Percentiles rank a stretch among this genome's conserved stretches.
These are phyloP conservation scores for Anser cygnoides DNA, from an alignment of 2,113 vertebrate species.

Conservation along the genomic window DNA sequence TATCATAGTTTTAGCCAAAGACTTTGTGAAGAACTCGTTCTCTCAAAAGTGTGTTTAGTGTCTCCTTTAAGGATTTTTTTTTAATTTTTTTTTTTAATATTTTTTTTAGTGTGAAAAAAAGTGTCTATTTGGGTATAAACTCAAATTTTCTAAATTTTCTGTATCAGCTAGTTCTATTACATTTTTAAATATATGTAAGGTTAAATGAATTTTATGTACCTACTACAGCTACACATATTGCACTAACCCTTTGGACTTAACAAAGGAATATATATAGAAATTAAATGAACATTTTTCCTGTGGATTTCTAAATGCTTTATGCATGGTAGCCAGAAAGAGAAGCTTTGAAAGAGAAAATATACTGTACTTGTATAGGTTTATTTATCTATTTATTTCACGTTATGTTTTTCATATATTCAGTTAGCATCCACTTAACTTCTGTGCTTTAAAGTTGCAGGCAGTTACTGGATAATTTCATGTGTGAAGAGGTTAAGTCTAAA, in stretches of 20 bases:
- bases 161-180: rapidly evolving
- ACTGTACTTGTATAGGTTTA: not conserved
- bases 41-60: slow-evolving; percentile 3
- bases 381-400: not conserved
- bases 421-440: not conserved
- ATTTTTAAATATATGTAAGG: not conserved
- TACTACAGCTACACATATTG: not conserved
- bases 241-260: not conserved
- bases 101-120: not conserved
- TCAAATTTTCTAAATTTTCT: not conserved
- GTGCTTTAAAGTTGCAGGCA: slow-evolving; percentile 22
- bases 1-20: not conserved
- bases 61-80: slow-evolving; percentile 20
- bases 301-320: not conserved
- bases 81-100: not conserved
- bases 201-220: not conserved
- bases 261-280: not conserved
- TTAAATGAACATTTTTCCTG: not conserved
- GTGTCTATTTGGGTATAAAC: not conserved
- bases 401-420: not conserved
- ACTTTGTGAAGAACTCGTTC: not conserved
- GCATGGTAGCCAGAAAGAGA: not conserved
- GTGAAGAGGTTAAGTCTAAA: slow-evolving; percentile 5
- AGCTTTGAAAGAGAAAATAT: not conserved
- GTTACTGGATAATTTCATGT: not conserved